Evolutionary conservation across 2,888 invertebrate genomes (phyloP), one percentile per base, ranked within the genome.

Genomic region (Physocephala rufipes): DNA sequence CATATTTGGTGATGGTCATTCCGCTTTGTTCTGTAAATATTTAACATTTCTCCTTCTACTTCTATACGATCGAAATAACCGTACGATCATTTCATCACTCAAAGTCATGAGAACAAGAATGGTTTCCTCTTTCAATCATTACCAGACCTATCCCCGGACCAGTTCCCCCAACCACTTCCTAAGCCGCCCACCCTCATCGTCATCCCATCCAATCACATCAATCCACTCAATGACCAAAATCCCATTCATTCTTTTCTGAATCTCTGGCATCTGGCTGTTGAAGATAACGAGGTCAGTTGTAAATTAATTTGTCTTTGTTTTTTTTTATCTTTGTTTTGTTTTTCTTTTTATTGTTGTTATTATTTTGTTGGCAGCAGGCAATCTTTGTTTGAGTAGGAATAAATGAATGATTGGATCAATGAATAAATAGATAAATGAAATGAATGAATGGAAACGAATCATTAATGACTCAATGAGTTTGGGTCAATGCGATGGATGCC

Each of bases 281-380:
- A 47, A 61, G 67, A 67, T 67, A 67, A 67, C 67, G 67, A 67
- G 67, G 67, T 67, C 67, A 59, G 59, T 15, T 26, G 47, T 15
- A 59, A 67, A 67, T 61, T 67, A 67, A 67, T 67, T 59, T 67
- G 67, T n/a, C n/a, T n/a, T n/a, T n/a, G n/a, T n/a, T n/a, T n/a
- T n/a, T n/a, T n/a, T n/a, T n/a, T n/a, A n/a, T n/a, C 67, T 67
- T 36, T 21, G 45, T 59, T 59, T 67, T 49, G 59, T 36, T 36
- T 36, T 36, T 9, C 9, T 36, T 36, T 36, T 36, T 36, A 7
- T 9, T 4, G 36, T 36, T 9, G 36, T 21, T 2, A 9, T 36
- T 9, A 9, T 4, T 36, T 9, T 4, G 36, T 36, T 9, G 36
- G 24, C 36, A n/a, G 53, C 19, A 13, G 66, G 36, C 66, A 66